Percentiles rank a stretch among this genome's conserved stretches.
These are phyloP conservation scores for Electrona antarctica DNA, from an alignment of 2,113 vertebrate species.

Conservation along the genomic window DNA sequence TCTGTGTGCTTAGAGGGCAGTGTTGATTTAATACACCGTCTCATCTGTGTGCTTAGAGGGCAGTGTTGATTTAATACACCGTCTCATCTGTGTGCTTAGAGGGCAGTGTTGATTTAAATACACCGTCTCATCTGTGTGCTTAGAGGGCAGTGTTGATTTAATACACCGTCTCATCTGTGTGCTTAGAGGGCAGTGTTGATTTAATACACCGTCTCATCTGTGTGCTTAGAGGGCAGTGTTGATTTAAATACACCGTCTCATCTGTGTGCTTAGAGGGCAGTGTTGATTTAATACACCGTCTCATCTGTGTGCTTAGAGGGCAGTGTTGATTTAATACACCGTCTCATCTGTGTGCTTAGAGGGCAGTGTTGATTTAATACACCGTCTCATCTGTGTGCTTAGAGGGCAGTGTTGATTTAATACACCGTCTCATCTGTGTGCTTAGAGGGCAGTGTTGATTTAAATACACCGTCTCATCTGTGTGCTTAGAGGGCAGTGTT, in stretches of 20 bases:
- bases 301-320: background rate
- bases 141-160: too few species aligned
- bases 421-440: conserved; percentile 10
- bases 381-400: conserved; percentile 10
- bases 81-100: background rate
- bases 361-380: too few species aligned
- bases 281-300: background rate
- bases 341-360: background rate
- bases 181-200: background rate
- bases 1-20: background rate
- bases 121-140: conserved; percentile 10
- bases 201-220: conserved; percentile 5
- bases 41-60: background rate
- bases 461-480: conserved; percentile 5
- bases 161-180: conserved; percentile 10
- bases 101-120: too few species aligned
- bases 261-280: background rate
- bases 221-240: background rate
- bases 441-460: background rate
- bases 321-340: background rate
- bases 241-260: conserved; percentile 2
- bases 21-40: background rate
- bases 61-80: background rate
- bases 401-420: too few species aligned
- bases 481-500: background rate